Percentiles rank a stretch among this genome's conserved stretches.
Conservation (phyloP, 2,888 invertebrate species). For the Lasioglossum malachurum region DNA sequence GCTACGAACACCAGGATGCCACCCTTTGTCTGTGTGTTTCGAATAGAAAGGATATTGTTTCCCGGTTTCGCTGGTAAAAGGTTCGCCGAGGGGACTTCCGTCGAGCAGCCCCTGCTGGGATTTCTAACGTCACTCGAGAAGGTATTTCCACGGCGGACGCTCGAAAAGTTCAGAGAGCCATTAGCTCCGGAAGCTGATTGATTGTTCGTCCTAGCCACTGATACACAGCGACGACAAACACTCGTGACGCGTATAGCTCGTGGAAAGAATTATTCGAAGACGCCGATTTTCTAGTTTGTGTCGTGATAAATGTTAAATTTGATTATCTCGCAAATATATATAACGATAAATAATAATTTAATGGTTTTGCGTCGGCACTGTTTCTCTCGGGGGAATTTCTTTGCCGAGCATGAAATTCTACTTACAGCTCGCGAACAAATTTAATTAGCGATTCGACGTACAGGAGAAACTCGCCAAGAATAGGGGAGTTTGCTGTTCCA, state of each 20-base stretch:
- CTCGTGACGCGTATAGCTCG: not conserved
- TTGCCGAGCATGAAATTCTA: not conserved
- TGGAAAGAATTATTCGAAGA: not conserved
- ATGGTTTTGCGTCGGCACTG: not conserved
- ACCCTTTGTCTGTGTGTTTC: not conserved
- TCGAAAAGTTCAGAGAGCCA: slow-evolving; percentile 35
- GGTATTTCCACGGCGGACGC: slow-evolving; percentile 15
- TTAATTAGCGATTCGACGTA: slow-evolving; percentile 12
- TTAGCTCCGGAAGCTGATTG: slow-evolving; percentile 19
- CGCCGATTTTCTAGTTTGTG: not conserved
- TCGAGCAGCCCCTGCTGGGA: slow-evolving; percentile 1
- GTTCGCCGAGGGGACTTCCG: slow-evolving; percentile 4
- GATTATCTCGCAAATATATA: not conserved
- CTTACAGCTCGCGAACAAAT: not conserved
- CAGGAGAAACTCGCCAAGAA: no score
- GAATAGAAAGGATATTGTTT: not conserved
- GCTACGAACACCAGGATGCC: not conserved
- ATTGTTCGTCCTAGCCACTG: not conserved
- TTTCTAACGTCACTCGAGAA: slow-evolving; percentile 15
- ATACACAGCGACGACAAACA: not conserved
- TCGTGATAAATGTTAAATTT: no score
- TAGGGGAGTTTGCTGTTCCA: no score
- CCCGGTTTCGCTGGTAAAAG: not conserved
- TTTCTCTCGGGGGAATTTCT: not conserved
- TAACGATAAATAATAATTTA: not conserved